Percentiles rank a stretch among this genome's conserved stretches.
Evolutionary conservation across 2,888 invertebrate genomes (phyloP).

Genomic region (Prosapia bicincta): DNA sequence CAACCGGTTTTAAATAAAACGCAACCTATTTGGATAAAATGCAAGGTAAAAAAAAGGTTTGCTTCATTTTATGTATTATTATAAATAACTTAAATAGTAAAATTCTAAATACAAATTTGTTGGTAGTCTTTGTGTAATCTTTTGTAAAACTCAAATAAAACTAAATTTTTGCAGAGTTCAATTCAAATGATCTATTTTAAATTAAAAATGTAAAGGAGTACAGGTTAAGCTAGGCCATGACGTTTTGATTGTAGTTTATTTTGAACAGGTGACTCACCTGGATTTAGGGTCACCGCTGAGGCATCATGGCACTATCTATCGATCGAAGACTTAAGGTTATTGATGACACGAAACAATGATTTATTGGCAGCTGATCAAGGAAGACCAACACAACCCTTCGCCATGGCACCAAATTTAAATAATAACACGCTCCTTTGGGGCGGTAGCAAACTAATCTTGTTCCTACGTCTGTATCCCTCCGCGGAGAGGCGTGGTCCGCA

Average conservation of each 20-base stretch:
- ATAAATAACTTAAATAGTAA: too few relatives aligned
- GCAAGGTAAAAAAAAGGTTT: too few relatives aligned
- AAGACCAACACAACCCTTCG: background rate
- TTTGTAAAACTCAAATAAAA: too few relatives aligned
- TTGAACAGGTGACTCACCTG: background rate
- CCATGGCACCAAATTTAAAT: background rate
- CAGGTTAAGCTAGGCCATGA: background rate
- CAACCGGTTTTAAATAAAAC: too few relatives aligned
- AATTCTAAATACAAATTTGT: too few relatives aligned
- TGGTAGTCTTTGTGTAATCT: too few relatives aligned
- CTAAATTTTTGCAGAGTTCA: too few relatives aligned
- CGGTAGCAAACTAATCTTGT: background rate
- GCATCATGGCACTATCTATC: background rate
- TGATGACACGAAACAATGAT: background rate
- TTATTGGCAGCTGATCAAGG: constrained; percentile 2
- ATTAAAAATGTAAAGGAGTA: too few relatives aligned
- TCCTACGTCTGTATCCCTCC: background rate
- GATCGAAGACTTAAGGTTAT: background rate
- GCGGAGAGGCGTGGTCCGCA: background rate
- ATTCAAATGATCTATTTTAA: too few relatives aligned
- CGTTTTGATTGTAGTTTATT: background rate
- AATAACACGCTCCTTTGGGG: background rate
- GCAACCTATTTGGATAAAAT: too few relatives aligned
- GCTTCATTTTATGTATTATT: too few relatives aligned
- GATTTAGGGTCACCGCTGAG: background rate